Base-by-base conservation (phyloP, 2,888 invertebrate genomes). In the Nymphalis c-album region DNA sequence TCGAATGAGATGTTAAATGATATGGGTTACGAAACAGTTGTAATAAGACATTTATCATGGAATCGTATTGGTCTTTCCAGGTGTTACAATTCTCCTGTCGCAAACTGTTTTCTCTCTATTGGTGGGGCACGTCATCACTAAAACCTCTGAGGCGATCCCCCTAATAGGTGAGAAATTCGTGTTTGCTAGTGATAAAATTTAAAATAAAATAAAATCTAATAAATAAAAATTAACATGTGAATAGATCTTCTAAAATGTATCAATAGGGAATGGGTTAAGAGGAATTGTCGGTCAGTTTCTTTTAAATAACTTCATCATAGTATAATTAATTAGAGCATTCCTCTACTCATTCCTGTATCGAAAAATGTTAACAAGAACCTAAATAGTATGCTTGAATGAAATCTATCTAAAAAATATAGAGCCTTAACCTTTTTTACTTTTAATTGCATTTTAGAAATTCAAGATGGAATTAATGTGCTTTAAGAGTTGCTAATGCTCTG, bases 61-160 rank as follows among this genome's bases (percentile, higher is more conserved):
- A 83, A 78, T 79, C 77, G 80, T 81, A 93, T 91, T 90, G 82
- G 88, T 94, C 94, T 96, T 96, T 96, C 91, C 97, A 98, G 98
- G 98, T 96, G 97, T 98, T 93, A 98, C 98, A 94, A 98, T 98
- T 94, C 96, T 98, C 93, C 97, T 99, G 94, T 99, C 99, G 87
- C 97, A 99, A 95, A 98, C 98, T 93, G 98, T 99, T 94, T 99
- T 99, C 95, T 97, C 98, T 93, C 96, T 98, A 94, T 96, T 99
- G 96, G 98, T 99, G 94, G 98, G 98, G 91, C 98, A 99, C 94
- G 97, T 98, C 93, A 97, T 99, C 94, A 99, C 99, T 93, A 97
- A 97, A 95, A 98, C 99, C 93, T 99, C 99, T 92, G 99, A 99
- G 94, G 98, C 99, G 89, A 97, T 99, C 93, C 99, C 99, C 90